Evolutionary conservation across 2,797 vertebrate genomes (phyloP).

Genomic region (Forpus xanthops): DNA sequence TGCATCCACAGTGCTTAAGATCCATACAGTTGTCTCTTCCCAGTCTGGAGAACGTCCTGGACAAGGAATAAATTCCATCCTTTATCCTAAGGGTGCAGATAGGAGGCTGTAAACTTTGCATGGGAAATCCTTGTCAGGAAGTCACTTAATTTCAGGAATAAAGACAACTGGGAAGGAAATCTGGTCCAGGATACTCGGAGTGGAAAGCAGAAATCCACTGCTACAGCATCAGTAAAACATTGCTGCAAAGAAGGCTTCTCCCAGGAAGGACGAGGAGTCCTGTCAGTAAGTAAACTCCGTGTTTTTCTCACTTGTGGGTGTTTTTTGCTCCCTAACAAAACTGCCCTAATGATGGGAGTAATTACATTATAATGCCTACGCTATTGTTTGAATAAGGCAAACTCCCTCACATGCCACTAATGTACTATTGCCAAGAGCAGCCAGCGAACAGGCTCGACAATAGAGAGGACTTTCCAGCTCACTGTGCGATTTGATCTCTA

Average conservation of each 20-base stretch:
- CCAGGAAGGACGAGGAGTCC: background rate
- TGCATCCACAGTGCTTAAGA: background rate
- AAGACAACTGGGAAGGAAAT: background rate
- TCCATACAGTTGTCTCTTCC: background rate
- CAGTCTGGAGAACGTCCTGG: rapidly evolving
- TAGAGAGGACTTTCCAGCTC: constrained; percentile 50
- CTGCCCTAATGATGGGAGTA: background rate
- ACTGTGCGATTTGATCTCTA: constrained; percentile 15
- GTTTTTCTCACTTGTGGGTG: background rate
- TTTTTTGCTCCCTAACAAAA: background rate
- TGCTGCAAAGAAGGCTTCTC: background rate
- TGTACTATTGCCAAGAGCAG: background rate
- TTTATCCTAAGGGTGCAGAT: background rate
- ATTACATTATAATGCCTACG: background rate
- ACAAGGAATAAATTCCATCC: background rate
- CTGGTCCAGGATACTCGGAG: background rate
- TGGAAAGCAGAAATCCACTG: background rate
- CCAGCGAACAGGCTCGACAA: background rate
- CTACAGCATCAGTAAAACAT: background rate
- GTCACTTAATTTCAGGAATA: background rate
- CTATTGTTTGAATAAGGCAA: background rate
- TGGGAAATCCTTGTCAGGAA: background rate
- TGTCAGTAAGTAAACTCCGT: background rate
- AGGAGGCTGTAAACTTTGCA: background rate
- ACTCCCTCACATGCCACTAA: background rate